These are phyloP conservation scores for Cheilosia grossa DNA, from an alignment of 2,888 invertebrate species.

Conservation along the genomic window DNA sequence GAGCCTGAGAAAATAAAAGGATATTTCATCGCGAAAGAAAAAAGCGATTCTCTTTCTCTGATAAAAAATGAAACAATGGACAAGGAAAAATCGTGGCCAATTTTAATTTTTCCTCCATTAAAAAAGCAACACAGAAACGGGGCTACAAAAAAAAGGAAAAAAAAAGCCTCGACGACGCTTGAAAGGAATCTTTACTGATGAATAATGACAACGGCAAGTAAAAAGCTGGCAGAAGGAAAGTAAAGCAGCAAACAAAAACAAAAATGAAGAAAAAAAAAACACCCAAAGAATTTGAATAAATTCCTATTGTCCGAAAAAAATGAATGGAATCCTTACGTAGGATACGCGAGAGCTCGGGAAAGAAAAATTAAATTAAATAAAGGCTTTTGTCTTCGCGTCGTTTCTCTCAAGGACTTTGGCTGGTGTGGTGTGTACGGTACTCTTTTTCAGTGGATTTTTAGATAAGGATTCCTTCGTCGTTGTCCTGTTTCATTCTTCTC, in stretches of 20 bases:
- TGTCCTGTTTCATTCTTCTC: conserved; percentile 30
- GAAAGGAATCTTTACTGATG: conserved; percentile 77
- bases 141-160: conserved; percentile 59
- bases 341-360: conserved; percentile 50
- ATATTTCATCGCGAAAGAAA: conserved; percentile 49
- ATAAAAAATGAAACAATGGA: conserved; percentile 81
- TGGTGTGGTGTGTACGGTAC: conserved; percentile 29
- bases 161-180: conserved; percentile 62
- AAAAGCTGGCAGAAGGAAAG: conserved; percentile 69
- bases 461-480: conserved; percentile 66
- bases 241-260: conserved; percentile 34
- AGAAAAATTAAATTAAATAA: conserved; percentile 80
- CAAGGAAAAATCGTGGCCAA: conserved; percentile 81
- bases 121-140: conserved; percentile 52
- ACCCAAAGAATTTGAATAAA: conserved; percentile 71
- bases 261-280: conserved; percentile 13
- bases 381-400: conserved; percentile 77
- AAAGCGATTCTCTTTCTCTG: conserved; percentile 19
- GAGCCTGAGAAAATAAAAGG: conserved; percentile 71
- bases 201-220: conserved; percentile 79
- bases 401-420: conserved; percentile 64
- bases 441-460: conserved; percentile 46
- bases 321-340: conserved; percentile 60
- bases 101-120: conserved; percentile 81
- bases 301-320: conserved; percentile 70